Evolutionary conservation across 2,113 vertebrate species (phyloP).

Genomic region (Thalassarche chlororhynchos): DNA sequence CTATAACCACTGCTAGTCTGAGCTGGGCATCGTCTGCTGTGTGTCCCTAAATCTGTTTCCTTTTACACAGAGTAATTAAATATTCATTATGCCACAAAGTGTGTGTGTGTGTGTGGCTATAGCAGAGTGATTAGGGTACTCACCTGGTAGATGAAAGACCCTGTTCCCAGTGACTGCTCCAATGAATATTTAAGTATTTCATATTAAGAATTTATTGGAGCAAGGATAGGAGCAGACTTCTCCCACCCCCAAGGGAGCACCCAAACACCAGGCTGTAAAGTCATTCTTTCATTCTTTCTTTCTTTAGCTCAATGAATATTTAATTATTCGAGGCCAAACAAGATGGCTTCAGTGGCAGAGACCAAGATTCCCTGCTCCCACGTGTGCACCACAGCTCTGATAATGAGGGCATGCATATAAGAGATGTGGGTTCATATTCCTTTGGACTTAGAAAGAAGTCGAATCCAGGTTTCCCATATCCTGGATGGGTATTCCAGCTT

Average conservation of each 20-base stretch:
- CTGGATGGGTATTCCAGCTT: neutral
- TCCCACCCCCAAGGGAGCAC: slow-evolving; percentile 16
- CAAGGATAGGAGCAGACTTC: slow-evolving; percentile 9
- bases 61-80: slow-evolving; percentile 24
- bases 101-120: neutral
- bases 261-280: neutral
- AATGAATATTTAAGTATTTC: slow-evolving; percentile 48
- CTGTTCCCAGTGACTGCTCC: neutral
- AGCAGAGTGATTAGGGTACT: slow-evolving; percentile 6
- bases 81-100: neutral
- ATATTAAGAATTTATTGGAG: slow-evolving; percentile 50
- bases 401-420: accelerated
- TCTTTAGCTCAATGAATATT: slow-evolving; percentile 36
- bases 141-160: slow-evolving; percentile 32
- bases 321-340: slow-evolving; percentile 1
- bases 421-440: neutral
- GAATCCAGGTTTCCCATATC: neutral
- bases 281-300: neutral
- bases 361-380: neutral
- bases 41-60: neutral
- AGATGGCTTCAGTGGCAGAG: neutral
- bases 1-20: neutral
- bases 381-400: neutral
- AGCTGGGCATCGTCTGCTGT: neutral
- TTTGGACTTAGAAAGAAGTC: neutral